These are phyloP conservation scores for Nasonia vitripennis DNA, from an alignment of 1,140 invertebrate species.

Conservation along the genomic window DNA sequence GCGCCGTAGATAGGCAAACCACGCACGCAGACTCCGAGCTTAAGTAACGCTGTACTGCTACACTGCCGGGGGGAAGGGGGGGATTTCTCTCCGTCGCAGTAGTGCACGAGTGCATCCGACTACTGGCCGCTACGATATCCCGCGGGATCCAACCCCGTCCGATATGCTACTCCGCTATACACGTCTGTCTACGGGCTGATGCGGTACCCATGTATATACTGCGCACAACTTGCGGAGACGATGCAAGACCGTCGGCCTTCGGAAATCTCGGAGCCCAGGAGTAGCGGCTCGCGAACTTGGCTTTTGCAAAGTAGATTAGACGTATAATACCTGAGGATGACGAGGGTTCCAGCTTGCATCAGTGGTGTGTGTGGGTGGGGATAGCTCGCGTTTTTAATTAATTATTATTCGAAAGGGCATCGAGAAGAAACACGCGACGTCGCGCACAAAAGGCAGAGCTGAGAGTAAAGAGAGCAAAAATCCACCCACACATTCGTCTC, in stretches of 20 bases:
- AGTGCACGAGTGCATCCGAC: slow-evolving; percentile 60
- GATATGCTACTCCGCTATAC: neutral
- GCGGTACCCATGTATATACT: slow-evolving; percentile 29
- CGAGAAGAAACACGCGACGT: slow-evolving; percentile 35
- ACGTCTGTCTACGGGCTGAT: neutral
- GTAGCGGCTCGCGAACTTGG: neutral
- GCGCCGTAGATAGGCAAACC: neutral
- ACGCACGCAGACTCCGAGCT: neutral
- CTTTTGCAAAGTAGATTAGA: slow-evolving; percentile 31
- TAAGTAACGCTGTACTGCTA: slow-evolving; percentile 35
- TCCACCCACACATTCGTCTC: neutral
- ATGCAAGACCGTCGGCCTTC: slow-evolving; percentile 60
- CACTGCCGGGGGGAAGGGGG: neutral
- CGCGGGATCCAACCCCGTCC: slow-evolving; percentile 34
- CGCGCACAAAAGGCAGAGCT: slow-evolving; percentile 31
- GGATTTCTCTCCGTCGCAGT: slow-evolving; percentile 56
- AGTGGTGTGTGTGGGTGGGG: too few species aligned
- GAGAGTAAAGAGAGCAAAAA: neutral
- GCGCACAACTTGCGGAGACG: slow-evolving; percentile 14
- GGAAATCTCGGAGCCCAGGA: slow-evolving; percentile 61
- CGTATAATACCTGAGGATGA: neutral
- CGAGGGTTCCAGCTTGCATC: neutral
- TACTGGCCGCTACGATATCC: slow-evolving; percentile 56
- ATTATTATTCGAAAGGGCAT: slow-evolving; percentile 49
- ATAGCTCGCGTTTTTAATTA: neutral